A percentile compares a stretch with the other conserved stretches of the same genome.
Evolutionary conservation across 2,113 vertebrate genomes (phyloP).

Genomic region (Paramormyrops kingsleyae): DNA sequence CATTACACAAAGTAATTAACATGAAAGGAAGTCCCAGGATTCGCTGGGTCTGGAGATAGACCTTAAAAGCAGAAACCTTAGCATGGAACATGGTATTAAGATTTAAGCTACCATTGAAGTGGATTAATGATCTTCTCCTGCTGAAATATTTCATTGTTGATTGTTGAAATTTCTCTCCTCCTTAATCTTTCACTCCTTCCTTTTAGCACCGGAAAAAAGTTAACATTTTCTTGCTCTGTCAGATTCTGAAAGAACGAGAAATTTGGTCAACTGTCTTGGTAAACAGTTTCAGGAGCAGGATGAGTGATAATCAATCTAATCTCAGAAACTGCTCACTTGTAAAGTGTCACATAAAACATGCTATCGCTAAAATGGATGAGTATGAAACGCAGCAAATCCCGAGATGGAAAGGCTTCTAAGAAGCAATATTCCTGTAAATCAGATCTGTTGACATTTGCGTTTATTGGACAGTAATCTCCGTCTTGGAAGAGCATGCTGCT

Average conservation of each 20-base stretch:
- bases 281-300: background rate
- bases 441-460: background rate
- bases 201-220: background rate
- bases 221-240: background rate
- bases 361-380: background rate
- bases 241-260: background rate
- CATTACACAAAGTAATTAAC: background rate
- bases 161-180: conserved; percentile 41
- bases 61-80: background rate
- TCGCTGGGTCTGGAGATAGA: background rate
- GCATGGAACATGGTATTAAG: conserved; percentile 4
- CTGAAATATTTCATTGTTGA: background rate
- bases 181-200: background rate
- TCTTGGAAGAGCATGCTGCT: background rate
- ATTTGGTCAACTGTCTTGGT: background rate
- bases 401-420: background rate
- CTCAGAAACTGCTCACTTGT: background rate
- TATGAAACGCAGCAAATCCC: background rate
- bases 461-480: background rate
- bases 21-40: background rate
- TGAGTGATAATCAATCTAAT: background rate
- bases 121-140: conserved; percentile 47
- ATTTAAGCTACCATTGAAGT: conserved; percentile 49
- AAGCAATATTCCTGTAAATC: background rate
- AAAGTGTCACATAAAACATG: background rate